Conservation (phyloP, 2,888 invertebrate species). For the Mylabris sibirica region DNA sequence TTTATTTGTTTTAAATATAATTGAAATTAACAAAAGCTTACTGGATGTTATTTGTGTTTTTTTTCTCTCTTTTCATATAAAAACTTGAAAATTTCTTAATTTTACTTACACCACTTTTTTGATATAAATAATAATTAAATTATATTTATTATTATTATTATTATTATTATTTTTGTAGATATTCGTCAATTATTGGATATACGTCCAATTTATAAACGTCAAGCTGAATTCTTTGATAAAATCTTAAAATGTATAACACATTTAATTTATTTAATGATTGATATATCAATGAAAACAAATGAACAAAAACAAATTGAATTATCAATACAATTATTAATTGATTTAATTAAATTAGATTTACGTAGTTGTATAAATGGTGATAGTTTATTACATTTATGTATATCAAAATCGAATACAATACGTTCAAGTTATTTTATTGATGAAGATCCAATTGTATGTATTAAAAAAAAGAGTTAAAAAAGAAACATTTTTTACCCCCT, state of each 20-base stretch:
- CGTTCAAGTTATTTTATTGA: constrained; percentile 79
- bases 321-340: constrained; percentile 63
- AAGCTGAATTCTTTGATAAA: constrained; percentile 83
- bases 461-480: neutral
- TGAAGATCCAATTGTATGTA: constrained; percentile 64
- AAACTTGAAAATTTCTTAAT: too few species aligned
- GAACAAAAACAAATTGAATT: constrained; percentile 59
- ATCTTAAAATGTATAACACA: constrained; percentile 82
- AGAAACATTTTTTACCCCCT: too few species aligned
- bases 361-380: constrained; percentile 76
- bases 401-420: constrained; percentile 79
- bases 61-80: too few species aligned
- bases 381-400: constrained; percentile 85
- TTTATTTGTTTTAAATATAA: too few species aligned
- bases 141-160: too few species aligned
- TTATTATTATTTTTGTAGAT: constrained; percentile 63
- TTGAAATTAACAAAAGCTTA: too few species aligned
- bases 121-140: too few species aligned
- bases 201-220: constrained; percentile 77
- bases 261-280: constrained; percentile 74
- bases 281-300: constrained; percentile 64
- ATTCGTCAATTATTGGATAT: constrained; percentile 63
- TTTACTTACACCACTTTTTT: too few species aligned
- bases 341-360: constrained; percentile 70
- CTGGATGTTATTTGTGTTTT: too few species aligned